A percentile compares a stretch with the other conserved stretches of the same genome.
These are phyloP conservation scores for Galeopsomyia nigrocyanea DNA, from an alignment of 2,888 invertebrate species.

Conservation along the genomic window DNA sequence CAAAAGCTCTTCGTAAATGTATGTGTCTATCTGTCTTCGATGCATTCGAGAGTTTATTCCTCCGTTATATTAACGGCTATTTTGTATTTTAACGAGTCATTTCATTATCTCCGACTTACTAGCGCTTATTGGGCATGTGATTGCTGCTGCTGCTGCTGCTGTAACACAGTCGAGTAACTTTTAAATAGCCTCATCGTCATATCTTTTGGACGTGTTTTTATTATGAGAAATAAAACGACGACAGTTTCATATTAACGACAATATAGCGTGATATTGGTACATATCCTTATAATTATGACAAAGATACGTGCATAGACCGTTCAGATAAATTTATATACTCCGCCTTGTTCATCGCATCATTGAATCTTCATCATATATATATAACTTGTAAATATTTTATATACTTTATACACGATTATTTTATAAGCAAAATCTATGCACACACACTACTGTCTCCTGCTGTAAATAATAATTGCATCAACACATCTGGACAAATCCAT, in stretches of 20 bases:
- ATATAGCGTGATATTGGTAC: conserved; percentile 1
- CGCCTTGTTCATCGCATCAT: conserved; percentile 65
- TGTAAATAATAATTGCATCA: conserved; percentile 67
- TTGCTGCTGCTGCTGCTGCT: conserved; percentile 11
- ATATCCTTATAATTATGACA: conserved; percentile 26
- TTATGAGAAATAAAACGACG: conserved; percentile 10
- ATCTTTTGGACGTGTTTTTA: conserved; percentile 6
- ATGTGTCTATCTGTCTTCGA: neutral
- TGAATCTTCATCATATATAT: conserved; percentile 61
- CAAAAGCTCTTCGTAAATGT: conserved; percentile 42
- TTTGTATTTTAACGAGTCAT: conserved; percentile 11
- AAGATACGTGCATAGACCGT: conserved; percentile 34
- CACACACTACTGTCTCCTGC: conserved; percentile 61
- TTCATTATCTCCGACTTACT: conserved; percentile 21
- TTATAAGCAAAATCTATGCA: conserved; percentile 53
- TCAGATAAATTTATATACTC: conserved; percentile 45
- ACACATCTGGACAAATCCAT: conserved; percentile 61
- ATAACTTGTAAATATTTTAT: conserved; percentile 46
- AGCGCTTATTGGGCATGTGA: conserved; percentile 26
- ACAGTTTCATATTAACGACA: conserved; percentile 6
- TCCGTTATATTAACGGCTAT: neutral
- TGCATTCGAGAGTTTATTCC: conserved; percentile 1
- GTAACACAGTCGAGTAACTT: conserved; percentile 10
- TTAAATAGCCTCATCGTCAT: conserved; percentile 12
- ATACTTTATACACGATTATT: conserved; percentile 53